Evolutionary conservation across 2,797 vertebrate genomes (phyloP).

Genomic region (Anas georgica): DNA sequence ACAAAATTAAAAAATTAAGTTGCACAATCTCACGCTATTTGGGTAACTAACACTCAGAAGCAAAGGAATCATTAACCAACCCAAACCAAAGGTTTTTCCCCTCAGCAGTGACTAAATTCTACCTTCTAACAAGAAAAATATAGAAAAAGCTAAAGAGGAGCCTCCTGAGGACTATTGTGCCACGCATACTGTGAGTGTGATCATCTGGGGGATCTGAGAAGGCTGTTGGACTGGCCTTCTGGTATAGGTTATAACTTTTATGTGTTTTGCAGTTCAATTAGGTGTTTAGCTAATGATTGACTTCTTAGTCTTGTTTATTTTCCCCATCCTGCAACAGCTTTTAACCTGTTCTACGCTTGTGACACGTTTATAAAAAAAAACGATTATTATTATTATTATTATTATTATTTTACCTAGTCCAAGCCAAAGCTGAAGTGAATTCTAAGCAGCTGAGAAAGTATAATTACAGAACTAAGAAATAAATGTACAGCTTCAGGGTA

Average conservation of each 20-base stretch:
- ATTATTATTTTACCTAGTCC: background rate
- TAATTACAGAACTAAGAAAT: background rate
- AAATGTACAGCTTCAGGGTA: background rate
- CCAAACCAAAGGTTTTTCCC: background rate
- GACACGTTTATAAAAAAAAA: background rate
- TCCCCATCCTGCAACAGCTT: background rate
- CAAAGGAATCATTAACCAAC: background rate
- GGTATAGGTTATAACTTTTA: background rate
- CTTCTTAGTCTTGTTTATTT: background rate
- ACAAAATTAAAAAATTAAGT: background rate
- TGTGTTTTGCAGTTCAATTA: background rate
- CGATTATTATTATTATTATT: background rate
- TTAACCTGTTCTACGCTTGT: too few relatives aligned
- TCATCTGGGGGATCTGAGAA: accelerated
- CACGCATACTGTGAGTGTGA: accelerated
- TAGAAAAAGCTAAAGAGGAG: background rate
- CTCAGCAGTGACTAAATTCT: background rate
- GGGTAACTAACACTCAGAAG: background rate
- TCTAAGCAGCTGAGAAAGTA: background rate
- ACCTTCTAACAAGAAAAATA: background rate
- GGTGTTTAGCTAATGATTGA: background rate
- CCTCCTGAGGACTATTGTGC: background rate
- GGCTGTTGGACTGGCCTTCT: background rate
- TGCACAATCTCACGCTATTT: background rate
- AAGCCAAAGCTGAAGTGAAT: background rate